Percentiles rank a stretch among this genome's conserved stretches.
Conservation (phyloP, 2,113 vertebrate genomes). For the Ciconia boyciana region DNA sequence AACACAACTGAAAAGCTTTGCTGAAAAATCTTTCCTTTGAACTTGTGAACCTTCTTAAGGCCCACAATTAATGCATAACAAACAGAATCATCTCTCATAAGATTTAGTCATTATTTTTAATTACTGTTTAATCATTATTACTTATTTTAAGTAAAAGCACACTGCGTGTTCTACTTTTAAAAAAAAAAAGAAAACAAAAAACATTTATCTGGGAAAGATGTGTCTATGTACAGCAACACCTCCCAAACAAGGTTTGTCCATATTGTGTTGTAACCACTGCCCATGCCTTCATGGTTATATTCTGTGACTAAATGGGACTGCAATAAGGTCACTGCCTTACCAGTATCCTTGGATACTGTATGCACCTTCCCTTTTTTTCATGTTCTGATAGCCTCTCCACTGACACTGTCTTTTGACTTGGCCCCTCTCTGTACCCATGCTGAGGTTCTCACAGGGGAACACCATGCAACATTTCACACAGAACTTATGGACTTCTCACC, state of each 20-base stretch:
- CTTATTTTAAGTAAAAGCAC: background rate
- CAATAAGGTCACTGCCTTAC: background rate
- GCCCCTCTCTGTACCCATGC: background rate
- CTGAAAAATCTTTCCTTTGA: background rate
- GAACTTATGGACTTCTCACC: background rate
- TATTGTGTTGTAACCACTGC: background rate
- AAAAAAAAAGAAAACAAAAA: background rate
- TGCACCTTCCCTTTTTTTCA: background rate
- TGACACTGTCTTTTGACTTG: background rate
- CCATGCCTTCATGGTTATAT: accelerated
- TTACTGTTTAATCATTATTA: background rate
- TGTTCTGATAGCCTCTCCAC: background rate
- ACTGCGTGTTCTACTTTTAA: background rate
- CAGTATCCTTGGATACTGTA: background rate
- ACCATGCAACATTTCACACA: background rate
- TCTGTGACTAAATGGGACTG: background rate
- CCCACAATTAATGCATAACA: background rate
- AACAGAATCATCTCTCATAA: background rate
- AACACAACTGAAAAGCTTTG: background rate
- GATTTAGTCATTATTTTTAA: background rate
- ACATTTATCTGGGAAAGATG: background rate
- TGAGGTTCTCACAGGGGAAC: background rate
- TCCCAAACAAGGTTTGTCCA: background rate
- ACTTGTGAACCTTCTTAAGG: background rate
- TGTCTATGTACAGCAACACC: background rate